Percentiles rank a stretch among this genome's conserved stretches.
Conservation (phyloP, 30 jellyfish, hydroid and myxozoan genomes). For the Aurelia coerulea region DNA sequence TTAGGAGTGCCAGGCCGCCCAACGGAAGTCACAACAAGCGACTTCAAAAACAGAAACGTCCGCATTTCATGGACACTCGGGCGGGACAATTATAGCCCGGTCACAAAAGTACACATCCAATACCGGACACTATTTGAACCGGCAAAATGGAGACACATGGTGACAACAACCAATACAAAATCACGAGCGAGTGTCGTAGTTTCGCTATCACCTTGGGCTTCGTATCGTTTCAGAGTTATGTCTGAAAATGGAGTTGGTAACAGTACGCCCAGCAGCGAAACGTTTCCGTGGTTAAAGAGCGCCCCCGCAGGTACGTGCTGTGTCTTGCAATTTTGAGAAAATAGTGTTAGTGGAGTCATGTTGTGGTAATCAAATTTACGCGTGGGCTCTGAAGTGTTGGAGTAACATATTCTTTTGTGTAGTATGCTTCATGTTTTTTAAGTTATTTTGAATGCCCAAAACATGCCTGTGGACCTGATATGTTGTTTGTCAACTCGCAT, state of each 20-base stretch:
- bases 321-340: too few species aligned
- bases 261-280: conserved; percentile 92
- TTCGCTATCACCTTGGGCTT: conserved; percentile 93
- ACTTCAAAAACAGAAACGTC: conserved; percentile 44
- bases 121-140: conserved; percentile 74
- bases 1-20: conserved; percentile 97
- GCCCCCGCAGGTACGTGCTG: conserved; percentile 74
- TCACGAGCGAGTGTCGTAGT: conserved; percentile 74
- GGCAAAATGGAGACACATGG: conserved; percentile 68
- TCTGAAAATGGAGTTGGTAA: conserved; percentile 90
- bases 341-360: too few species aligned
- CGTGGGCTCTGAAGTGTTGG: too few species aligned
- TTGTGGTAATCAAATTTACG: too few species aligned
- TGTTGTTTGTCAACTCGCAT: too few species aligned
- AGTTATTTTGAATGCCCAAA: too few species aligned
- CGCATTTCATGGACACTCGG: conserved; percentile 92
- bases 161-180: conserved; percentile 54
- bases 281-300: conserved; percentile 86
- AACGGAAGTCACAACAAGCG: conserved; percentile 72
- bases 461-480: too few species aligned
- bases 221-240: conserved; percentile 80
- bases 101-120: conserved; percentile 73
- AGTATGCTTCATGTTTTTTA: too few species aligned
- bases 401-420: too few species aligned
- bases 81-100: conserved; percentile 91